phyloP scores from a whole-genome alignment of 2,888 invertebrate genomes.

The Linnaemya vulpina region DNA sequence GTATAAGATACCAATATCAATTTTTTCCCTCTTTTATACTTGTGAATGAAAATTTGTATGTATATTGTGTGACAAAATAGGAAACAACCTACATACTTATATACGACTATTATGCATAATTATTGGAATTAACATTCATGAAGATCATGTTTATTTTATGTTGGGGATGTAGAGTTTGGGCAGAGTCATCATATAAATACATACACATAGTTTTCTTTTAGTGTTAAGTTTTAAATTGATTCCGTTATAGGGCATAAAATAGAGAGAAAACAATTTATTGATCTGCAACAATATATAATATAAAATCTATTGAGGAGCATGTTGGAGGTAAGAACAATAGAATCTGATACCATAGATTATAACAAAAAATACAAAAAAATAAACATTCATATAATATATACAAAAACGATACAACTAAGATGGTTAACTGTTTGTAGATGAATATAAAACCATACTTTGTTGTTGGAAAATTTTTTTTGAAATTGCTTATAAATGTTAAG shows the following conservation, averaged over 20 bases:
- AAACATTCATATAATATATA: neutral
- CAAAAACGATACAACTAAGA: neutral
- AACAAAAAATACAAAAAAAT: neutral
- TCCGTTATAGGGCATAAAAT: conserved; percentile 42
- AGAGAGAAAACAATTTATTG: conserved; percentile 6
- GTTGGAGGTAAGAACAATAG: conserved; percentile 49
- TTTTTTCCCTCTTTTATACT: neutral
- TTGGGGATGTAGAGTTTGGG: neutral
- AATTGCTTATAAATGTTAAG: neutral
- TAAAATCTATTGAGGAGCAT: conserved; percentile 47
- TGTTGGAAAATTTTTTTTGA: neutral
- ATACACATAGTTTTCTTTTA: conserved; percentile 1
- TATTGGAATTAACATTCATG: conserved; percentile 51
- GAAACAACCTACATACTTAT: conserved; percentile 17
- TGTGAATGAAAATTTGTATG: conserved; percentile 43
- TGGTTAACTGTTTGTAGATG: neutral
- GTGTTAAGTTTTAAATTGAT: conserved; percentile 31
- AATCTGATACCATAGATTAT: conserved; percentile 1
- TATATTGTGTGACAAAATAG: conserved; percentile 36
- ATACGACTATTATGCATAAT: conserved; percentile 35
- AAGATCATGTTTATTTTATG: neutral
- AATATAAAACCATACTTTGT: conserved; percentile 13
- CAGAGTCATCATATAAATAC: conserved; percentile 4
- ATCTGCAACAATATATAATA: conserved; percentile 8
- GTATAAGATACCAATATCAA: neutral